Base-by-base conservation (phyloP, 2,113 vertebrate genomes). In the Barnardius zonarius region DNA sequence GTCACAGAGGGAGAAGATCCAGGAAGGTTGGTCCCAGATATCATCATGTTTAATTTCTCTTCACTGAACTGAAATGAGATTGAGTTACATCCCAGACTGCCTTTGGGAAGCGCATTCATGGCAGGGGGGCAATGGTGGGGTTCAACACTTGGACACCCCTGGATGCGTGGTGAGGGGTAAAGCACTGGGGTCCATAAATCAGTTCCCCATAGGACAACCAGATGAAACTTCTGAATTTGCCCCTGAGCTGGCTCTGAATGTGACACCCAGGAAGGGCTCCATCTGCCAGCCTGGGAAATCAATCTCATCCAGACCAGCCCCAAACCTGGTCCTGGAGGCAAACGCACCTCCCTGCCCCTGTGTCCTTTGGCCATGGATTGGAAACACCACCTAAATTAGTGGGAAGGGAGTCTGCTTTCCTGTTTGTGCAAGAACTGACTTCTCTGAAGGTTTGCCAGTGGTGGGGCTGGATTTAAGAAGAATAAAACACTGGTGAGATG, bases 361-460 rank as follows among this genome's bases (percentile, higher is more conserved):
- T 86, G 92, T 78, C 49, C 86, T 86, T 61, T 78, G 73, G 61
- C 63, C 46, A 44, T 7, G 37, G 76, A 62, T 76, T 93, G 83
- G 68, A 78, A 92, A 57, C 46, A 86, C 19, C 86, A 78, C 55
- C 76, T 83, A 86, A 78, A 92, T 94, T 49, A 84, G 64, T 86
- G 92, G 80, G 83, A 83, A 94, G 79, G 80, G 91, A 93, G 61
- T 78, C 91, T 93, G 77, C 64, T 90, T 94, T 95, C 86, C 94
- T 94, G 76, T 93, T 93, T 90, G 89, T 90, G 64, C 73, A 74
- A 92, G 63, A 86, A 41, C 59, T 61, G 52, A 57, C 59, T 93
- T 48, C 90, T 95, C 95, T 95, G 94, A 95, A 80, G 93, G 22
- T 46, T 54, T 95, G 83, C 92, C 96, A 92, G 80, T 86, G 86